Base-by-base conservation (phyloP, 2,113 vertebrate genomes). In the Talpa occidentalis region DNA sequence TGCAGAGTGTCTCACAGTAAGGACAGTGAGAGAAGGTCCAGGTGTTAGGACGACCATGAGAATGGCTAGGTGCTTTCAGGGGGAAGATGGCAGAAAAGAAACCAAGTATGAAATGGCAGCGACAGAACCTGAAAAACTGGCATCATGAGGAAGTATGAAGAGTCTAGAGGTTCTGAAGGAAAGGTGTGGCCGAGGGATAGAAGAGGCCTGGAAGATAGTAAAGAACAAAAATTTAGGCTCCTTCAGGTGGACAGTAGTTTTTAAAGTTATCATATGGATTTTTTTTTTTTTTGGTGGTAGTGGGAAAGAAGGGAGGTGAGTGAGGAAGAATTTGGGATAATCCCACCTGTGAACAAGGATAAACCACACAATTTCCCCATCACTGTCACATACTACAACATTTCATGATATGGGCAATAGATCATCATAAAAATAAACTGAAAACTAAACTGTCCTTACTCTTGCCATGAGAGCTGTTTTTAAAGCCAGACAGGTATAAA, bases 191-290 rank as follows among this genome's bases (percentile, higher is more conserved):
- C 0, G 0, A 9, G 32, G 2, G 32, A 35, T 64, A 79, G 49
- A 16, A 54, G 49, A 6, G n/a, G 77, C 28, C 17, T 17, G 24
- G 24, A 3, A 10, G 54, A 24, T 0, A 6, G 0, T 7, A 5
- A 40, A 40, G 15, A 44, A 10, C 49, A 37, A 28, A n/a, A n/a
- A 64, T 67, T 40, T 28, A 40, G 3, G 9, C 19, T 22, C 37
- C 17, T 5, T 14, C 8, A n/a, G 54, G 49, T 32, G 21, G 12
- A 19, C 21, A 5, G 16, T 2, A 5, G 35, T 42, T 54, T 93
- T 69, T 17, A 52, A 52, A 52, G 16, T 52, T 52, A 16, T 52
- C 49, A 52, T 52, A 52, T 56, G 17, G 54, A 22, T 56, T 56
- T 56, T 56, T 56, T 22, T 21, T 56, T 21, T 56, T 22, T 56